Evolutionary conservation across 2,797 vertebrate species (phyloP).

Genomic region (Gouania willdenowi): DNA sequence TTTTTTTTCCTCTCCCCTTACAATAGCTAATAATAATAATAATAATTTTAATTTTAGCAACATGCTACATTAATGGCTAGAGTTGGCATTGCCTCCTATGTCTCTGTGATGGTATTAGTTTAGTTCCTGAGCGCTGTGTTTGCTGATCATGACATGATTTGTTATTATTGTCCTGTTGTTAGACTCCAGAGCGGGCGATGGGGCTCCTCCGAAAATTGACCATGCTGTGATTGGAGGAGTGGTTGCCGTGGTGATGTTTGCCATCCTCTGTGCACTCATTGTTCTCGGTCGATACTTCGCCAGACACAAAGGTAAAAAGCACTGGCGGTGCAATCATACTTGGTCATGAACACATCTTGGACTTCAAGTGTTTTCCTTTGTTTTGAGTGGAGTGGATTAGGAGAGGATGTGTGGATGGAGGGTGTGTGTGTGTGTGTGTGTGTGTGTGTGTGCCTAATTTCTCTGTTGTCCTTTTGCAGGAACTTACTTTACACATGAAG

Average conservation of each 20-base stretch:
- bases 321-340: constrained; percentile 31
- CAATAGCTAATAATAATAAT: too few relatives aligned
- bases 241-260: constrained; percentile 97
- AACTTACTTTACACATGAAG: constrained; percentile 99
- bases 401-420: background rate
- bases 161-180: constrained; percentile 52
- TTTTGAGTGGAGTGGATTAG: constrained; percentile 5
- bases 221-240: constrained; percentile 97
- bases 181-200: constrained; percentile 94
- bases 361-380: constrained; percentile 38
- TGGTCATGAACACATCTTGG: constrained; percentile 48
- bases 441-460: constrained; percentile 24
- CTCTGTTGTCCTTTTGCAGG: constrained; percentile 68
- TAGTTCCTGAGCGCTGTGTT: constrained; percentile 17
- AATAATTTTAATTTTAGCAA: constrained; percentile 30
- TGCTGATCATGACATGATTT: constrained; percentile 46
- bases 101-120: constrained; percentile 22
- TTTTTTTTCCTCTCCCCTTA: too few relatives aligned
- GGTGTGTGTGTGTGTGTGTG: background rate
- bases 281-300: constrained; percentile 97
- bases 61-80: constrained; percentile 17
- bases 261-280: constrained; percentile 97
- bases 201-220: constrained; percentile 88
- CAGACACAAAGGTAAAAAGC: constrained; percentile 96
- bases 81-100: constrained; percentile 1